Conservation (phyloP, 2,888 invertebrate genomes). For the Agrotis ipsilon region DNA sequence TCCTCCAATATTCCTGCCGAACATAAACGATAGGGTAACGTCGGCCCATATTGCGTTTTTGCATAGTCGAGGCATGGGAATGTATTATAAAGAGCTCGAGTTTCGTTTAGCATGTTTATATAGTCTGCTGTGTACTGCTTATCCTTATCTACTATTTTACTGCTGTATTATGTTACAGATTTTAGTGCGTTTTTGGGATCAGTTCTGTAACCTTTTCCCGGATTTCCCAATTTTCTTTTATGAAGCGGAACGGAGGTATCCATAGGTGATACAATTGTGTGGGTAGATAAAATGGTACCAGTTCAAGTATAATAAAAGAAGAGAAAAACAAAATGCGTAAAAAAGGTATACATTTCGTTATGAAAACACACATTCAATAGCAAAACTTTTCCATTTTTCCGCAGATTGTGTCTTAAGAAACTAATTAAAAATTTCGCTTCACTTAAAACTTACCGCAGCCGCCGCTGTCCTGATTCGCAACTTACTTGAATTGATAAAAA, state of each 20-base stretch:
- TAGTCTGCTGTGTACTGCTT: constrained; percentile 29
- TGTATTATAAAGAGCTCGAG: constrained; percentile 39
- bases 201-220: constrained; percentile 36
- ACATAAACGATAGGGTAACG: constrained; percentile 49
- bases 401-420: constrained; percentile 58
- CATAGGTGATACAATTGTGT: constrained; percentile 22
- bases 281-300: constrained; percentile 18
- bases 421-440: constrained; percentile 64
- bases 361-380: constrained; percentile 36
- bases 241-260: constrained; percentile 28
- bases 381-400: constrained; percentile 48
- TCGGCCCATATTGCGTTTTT: constrained; percentile 45
- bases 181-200: constrained; percentile 45
- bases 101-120: constrained; percentile 36
- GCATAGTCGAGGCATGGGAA: constrained; percentile 37
- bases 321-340: constrained; percentile 18
- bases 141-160: constrained; percentile 53
- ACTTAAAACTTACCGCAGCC: constrained; percentile 57
- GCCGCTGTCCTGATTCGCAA: constrained; percentile 54
- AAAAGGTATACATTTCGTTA: constrained; percentile 29
- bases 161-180: constrained; percentile 44
- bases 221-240: constrained; percentile 54
- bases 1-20: constrained; percentile 61
- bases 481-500: constrained; percentile 67
- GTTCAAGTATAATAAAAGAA: background rate